Base-by-base conservation (phyloP, 1,140 invertebrate species). In the Zophobas morio region DNA sequence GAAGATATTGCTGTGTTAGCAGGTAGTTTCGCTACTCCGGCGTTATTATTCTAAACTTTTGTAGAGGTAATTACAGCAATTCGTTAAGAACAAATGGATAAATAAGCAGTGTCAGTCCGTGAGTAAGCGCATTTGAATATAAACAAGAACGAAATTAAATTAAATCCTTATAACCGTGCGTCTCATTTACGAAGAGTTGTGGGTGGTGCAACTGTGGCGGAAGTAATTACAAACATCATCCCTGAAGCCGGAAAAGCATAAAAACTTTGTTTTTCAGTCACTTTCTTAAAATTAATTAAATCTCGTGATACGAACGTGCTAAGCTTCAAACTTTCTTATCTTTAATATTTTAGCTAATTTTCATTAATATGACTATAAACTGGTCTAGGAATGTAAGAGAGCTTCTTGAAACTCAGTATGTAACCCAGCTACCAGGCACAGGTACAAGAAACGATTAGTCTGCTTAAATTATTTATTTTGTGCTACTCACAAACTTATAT, bases 111-210 rank as follows among this genome's bases (percentile, higher is more conserved):
- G 70, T 72, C 70, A 39, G 51, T 3, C 42, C n/a, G 51, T 32
- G 2, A 20, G 46, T 72, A 42, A 66, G 34, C 46, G 70, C 40
- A 47, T 56, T 72, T 56, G 47, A 72, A 72, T 56, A 72, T 72
- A 72, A 72, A 72, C 70, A 72, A 72, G 70, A 47, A 49, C 51
- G 46, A 56, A 72, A 72, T 53, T 72, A 72, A 72, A 72, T 72
- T 72, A 72, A 72, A 72, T 72, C 70, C 70, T 72, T 72, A 72
- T 72, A 72, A 51, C 70, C 60, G 37, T 34, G 32, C 60, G 60
- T 66, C 60, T 66, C 42, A 66, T 66, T 66, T 66, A 66, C 60
- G 60, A 60, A 37, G 54, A 63, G 57, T 63, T 63, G 57, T 63
- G 42, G 60, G 60, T 66, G 60, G 20, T 66, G 37, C 60, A 66